phyloP scores from a whole-genome alignment of 2,113 vertebrate genomes.

The Bos indicus region DNA sequence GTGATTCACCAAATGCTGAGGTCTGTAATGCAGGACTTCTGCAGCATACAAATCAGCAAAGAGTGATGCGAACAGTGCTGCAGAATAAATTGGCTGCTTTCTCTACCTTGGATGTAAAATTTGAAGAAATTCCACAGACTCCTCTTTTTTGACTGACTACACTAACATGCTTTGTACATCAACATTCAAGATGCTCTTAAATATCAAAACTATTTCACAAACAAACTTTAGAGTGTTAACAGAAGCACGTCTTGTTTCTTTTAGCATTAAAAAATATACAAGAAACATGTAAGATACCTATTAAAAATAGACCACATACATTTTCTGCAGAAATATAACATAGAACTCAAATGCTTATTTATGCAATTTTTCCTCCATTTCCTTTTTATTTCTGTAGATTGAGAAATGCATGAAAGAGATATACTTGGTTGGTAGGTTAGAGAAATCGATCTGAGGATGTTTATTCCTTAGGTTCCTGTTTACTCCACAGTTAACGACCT shows the following conservation, averaged over 20 bases:
- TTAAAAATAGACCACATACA: neutral
- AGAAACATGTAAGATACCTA: neutral
- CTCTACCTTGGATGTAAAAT: neutral
- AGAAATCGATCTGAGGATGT: neutral
- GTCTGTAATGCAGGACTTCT: neutral
- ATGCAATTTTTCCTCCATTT: neutral
- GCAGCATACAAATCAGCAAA: neutral
- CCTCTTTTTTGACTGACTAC: neutral
- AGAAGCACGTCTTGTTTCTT: neutral
- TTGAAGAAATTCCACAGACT: neutral
- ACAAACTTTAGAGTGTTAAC: neutral
- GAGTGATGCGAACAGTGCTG: neutral
- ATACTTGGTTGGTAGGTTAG: neutral
- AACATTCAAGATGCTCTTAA: neutral
- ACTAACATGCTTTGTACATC: neutral
- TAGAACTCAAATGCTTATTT: neutral
- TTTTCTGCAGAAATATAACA: neutral
- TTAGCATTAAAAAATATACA: neutral
- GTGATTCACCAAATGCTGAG: neutral
- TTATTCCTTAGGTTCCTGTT: neutral
- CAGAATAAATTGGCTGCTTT: neutral
- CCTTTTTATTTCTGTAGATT: neutral
- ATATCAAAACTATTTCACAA: neutral
- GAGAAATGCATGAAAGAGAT: neutral
- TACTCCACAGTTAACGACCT: neutral